These are phyloP conservation scores for Virgularia gustaviana DNA, from an alignment of 92 coral and sea anemone genomes.

Conservation along the genomic window DNA sequence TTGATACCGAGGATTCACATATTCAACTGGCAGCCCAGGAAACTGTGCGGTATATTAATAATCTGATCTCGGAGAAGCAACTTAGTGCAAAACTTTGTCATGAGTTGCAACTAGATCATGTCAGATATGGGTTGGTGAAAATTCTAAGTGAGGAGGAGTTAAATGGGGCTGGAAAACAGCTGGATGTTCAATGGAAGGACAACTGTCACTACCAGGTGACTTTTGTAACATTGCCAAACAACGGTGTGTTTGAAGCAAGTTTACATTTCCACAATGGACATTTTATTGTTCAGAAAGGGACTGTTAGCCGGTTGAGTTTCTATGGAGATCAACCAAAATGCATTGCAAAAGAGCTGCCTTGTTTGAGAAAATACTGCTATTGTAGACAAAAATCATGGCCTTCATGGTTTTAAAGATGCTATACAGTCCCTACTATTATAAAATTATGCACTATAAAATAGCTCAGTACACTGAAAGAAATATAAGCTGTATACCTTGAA, in stretches of 20 bases:
- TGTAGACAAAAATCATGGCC: constrained; percentile 40
- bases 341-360: constrained; percentile 61
- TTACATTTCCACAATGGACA: constrained; percentile 45
- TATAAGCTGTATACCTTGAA: too few relatives aligned
- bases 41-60: constrained; percentile 62
- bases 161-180: constrained; percentile 62
- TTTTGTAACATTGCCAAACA: constrained; percentile 64
- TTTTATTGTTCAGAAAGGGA: constrained; percentile 53
- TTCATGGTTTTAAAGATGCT: not conserved
- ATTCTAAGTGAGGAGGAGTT: constrained; percentile 59
- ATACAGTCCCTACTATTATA: too few relatives aligned
- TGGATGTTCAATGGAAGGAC: constrained; percentile 23
- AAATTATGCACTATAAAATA: too few relatives aligned
- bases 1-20: constrained; percentile 57
- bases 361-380: constrained; percentile 71
- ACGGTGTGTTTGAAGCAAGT: constrained; percentile 74
- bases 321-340: constrained; percentile 85
- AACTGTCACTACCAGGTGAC: constrained; percentile 74
- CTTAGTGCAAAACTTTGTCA: constrained; percentile 56
- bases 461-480: too few relatives aligned
- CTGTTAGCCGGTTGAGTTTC: constrained; percentile 69
- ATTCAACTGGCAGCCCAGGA: constrained; percentile 55
- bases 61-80: constrained; percentile 53
- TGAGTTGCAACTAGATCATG: constrained; percentile 48
- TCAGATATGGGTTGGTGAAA: constrained; percentile 61